phyloP scores from a whole-genome alignment of 2,797 vertebrate species.

The Cossypha polioptera region DNA sequence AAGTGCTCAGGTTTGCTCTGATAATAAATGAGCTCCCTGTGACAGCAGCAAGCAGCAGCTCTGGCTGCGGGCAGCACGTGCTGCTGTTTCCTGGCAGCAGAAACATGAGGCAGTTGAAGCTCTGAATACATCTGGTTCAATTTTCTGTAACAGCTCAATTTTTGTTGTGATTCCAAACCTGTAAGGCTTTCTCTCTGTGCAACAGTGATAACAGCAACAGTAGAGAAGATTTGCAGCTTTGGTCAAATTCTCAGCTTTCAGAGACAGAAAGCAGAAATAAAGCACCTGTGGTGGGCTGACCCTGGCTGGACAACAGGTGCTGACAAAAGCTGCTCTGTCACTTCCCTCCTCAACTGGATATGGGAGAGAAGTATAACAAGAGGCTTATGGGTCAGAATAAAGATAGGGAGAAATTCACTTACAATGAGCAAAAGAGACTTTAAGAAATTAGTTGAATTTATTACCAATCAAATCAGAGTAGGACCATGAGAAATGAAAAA shows the following conservation, averaged over 20 bases:
- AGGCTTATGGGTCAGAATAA: background rate
- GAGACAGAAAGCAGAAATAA: background rate
- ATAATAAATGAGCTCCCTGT: fast-evolving
- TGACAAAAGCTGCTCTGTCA: background rate
- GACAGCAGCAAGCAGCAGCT: background rate
- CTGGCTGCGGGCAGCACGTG: background rate
- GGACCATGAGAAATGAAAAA: background rate
- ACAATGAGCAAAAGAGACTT: background rate
- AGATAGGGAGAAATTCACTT: background rate
- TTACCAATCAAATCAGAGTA: background rate
- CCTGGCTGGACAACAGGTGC: background rate
- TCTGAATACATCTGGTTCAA: background rate
- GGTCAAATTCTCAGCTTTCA: background rate
- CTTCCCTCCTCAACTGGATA: background rate
- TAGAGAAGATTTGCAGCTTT: background rate
- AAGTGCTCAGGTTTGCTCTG: background rate
- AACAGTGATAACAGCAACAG: background rate
- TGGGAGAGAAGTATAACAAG: background rate
- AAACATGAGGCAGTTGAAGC: background rate
- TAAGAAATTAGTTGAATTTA: background rate
- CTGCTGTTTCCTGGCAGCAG: background rate
- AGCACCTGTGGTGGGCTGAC: background rate
- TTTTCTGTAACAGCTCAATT: background rate
- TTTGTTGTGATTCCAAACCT: background rate
- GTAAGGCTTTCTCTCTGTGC: background rate